A percentile compares a stretch with the other conserved stretches of the same genome.
These are phyloP conservation scores for Lochmaea crataegi DNA, from an alignment of 2,888 invertebrate species.

Conservation along the genomic window DNA sequence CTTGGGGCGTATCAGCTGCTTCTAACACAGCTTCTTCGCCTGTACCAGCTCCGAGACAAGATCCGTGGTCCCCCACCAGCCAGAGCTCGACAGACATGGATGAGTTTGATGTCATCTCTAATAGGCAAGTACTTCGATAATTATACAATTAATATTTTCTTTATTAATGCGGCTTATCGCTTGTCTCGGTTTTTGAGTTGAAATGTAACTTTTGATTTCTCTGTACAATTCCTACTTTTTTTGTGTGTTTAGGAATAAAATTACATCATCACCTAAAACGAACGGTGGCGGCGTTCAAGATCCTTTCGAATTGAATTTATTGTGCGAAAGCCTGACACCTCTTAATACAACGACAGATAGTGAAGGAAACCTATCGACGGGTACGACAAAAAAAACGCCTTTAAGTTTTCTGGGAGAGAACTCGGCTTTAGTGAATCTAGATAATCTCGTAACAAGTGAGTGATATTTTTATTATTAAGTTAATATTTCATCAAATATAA, in stretches of 20 bases:
- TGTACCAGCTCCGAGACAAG: slow-evolving; percentile 58
- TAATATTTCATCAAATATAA: neutral
- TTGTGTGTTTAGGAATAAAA: slow-evolving; percentile 34
- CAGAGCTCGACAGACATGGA: slow-evolving; percentile 77
- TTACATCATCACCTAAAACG: slow-evolving; percentile 53
- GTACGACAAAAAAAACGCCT: slow-evolving; percentile 87
- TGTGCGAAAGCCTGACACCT: slow-evolving; percentile 69
- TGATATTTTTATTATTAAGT: slow-evolving; percentile 5
- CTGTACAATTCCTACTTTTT: no score
- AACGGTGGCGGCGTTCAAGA: slow-evolving; percentile 62
- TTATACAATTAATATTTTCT: no score
- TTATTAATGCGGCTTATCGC: no score
- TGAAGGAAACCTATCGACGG: slow-evolving; percentile 63
- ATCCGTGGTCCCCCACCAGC: slow-evolving; percentile 69
- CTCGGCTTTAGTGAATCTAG: slow-evolving; percentile 95
- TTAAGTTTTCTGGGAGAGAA: slow-evolving; percentile 97
- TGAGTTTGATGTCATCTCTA: slow-evolving; percentile 88
- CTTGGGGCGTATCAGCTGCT: slow-evolving; percentile 49
- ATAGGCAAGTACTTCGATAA: slow-evolving; percentile 65
- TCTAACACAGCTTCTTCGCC: slow-evolving; percentile 47
- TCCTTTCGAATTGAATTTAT: slow-evolving; percentile 77
- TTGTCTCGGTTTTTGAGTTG: no score
- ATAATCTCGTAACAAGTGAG: slow-evolving; percentile 81
- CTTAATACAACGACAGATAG: slow-evolving; percentile 45
- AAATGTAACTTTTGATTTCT: no score